Percentiles rank a stretch among this genome's conserved stretches.
phyloP scores from a whole-genome alignment of 2,113 vertebrate genomes.

The Oxyura jamaicensis region DNA sequence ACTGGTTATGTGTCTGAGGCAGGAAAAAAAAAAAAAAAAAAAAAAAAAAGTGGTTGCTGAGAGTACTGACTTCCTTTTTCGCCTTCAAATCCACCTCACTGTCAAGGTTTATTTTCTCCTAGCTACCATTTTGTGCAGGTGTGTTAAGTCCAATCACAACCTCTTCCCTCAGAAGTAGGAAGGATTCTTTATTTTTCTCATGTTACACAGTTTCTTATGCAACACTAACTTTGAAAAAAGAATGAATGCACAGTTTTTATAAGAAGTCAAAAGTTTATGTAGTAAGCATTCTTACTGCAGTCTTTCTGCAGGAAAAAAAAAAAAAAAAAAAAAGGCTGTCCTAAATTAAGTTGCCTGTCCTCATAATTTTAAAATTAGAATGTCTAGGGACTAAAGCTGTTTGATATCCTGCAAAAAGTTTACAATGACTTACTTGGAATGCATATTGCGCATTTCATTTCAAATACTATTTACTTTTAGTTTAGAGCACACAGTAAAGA shows the following conservation, averaged over 20 bases:
- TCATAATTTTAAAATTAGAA: not conserved
- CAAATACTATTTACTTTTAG: not conserved
- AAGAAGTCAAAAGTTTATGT: not conserved
- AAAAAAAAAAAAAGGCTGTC: too few species aligned
- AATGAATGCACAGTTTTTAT: not conserved
- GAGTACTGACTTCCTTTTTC: not conserved
- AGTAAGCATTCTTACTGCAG: not conserved
- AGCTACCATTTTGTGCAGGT: not conserved
- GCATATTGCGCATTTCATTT: not conserved
- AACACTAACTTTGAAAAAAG: not conserved
- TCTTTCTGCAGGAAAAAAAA: not conserved
- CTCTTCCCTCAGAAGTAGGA: not conserved
- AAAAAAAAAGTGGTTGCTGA: not conserved
- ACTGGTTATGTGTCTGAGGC: not conserved
- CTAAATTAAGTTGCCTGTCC: not conserved
- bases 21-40: too few species aligned
- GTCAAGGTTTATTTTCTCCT: rapidly evolving
- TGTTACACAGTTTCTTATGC: not conserved
- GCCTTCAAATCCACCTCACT: not conserved
- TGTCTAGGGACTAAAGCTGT: not conserved
- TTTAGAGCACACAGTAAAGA: not conserved
- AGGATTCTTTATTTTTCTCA: not conserved
- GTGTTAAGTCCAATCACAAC: not conserved
- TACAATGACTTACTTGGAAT: not conserved
- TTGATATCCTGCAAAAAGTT: not conserved